A percentile compares a stretch with the other conserved stretches of the same genome.
Conservation (phyloP, 2,888 invertebrate species). For the Crioceris asparagi region DNA sequence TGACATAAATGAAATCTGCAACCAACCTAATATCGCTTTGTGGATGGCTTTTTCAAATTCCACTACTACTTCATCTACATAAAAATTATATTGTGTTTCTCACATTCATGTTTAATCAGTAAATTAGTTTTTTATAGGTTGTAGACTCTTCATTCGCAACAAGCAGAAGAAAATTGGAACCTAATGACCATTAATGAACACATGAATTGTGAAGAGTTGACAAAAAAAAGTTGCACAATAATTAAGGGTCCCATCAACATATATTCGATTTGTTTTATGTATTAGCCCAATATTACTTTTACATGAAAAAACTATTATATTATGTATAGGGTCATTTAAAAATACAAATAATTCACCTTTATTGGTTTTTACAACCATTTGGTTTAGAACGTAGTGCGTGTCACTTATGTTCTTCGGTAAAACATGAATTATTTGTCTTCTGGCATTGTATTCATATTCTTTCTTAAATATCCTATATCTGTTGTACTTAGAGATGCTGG, state of each 20-base stretch:
- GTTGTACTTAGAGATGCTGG: neutral
- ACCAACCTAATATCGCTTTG: no score
- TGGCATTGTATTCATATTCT: neutral
- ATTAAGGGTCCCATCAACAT: conserved; percentile 1
- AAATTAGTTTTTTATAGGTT: neutral
- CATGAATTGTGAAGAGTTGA: neutral
- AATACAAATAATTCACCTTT: neutral
- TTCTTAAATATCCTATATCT: neutral
- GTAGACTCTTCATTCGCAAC: neutral
- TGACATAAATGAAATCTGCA: no score
- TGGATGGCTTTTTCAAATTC: no score
- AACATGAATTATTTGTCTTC: neutral
- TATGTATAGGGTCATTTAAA: neutral
- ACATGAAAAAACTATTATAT: no score
- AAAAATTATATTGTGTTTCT: neutral
- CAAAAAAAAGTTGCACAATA: neutral
- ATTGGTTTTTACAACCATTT: neutral
- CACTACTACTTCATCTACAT: neutral
- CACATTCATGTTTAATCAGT: neutral
- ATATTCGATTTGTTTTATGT: no score
- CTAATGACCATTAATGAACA: neutral
- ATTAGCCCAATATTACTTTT: no score
- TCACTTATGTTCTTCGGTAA: conserved; percentile 1
- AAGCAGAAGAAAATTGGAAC: neutral
- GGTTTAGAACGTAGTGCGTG: neutral